Conservation (phyloP, 2,113 vertebrate genomes). For the Strix uralensis region DNA sequence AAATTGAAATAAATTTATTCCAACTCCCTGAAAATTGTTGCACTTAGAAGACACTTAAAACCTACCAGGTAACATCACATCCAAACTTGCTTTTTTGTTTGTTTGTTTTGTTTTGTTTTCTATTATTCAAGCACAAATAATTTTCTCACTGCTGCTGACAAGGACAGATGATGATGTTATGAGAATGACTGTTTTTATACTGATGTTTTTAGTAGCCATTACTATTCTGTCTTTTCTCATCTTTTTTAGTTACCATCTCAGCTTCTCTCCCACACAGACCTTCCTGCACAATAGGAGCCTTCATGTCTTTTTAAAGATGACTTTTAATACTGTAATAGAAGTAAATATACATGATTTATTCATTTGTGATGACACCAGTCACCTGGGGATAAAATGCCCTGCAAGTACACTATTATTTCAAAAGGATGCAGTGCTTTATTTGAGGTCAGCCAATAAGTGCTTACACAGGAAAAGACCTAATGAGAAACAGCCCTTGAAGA, state of each 20-base stretch:
- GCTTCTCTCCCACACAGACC: neutral
- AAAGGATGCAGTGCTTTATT: constrained; percentile 2
- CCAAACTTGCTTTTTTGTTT: neutral
- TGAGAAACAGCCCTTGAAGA: neutral
- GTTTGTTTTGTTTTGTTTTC: neutral
- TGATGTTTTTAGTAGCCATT: neutral
- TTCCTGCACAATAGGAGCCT: neutral
- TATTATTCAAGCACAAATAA: neutral
- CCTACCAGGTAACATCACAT: neutral
- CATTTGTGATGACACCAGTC: neutral
- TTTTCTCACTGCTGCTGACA: neutral
- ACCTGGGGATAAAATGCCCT: neutral
- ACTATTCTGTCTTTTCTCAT: neutral
- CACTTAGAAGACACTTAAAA: neutral
- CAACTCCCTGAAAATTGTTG: neutral
- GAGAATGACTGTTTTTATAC: neutral
- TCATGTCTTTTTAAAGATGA: neutral
- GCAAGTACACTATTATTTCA: constrained; percentile 6
- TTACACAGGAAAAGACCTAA: neutral
- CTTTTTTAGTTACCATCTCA: neutral
- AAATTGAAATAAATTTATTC: neutral
- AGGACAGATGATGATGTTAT: neutral
- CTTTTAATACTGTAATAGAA: neutral
- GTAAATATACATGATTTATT: constrained; percentile 7
- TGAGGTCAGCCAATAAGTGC: constrained; percentile 7